phyloP scores from a whole-genome alignment of 2,113 vertebrate genomes.

The Gymnogyps californianus region DNA sequence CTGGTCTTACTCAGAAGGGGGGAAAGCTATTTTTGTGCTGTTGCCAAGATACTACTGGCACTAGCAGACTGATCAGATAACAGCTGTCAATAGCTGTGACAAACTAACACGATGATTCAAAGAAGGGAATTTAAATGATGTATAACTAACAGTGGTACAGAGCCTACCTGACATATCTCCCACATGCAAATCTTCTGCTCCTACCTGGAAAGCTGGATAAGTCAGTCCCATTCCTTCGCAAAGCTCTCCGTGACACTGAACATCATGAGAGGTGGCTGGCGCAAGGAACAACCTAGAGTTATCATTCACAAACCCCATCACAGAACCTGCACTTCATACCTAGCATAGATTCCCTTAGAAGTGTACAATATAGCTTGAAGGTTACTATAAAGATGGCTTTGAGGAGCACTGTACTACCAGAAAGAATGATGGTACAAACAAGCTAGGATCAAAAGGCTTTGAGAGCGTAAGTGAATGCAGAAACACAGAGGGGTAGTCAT shows the following conservation, averaged over 20 bases:
- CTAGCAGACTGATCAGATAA: conserved; percentile 76
- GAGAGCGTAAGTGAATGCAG: not conserved
- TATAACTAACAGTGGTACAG: not conserved
- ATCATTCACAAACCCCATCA: not conserved
- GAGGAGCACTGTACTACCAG: not conserved
- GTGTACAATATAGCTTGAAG: not conserved
- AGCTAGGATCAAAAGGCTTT: not conserved
- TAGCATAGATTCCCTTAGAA: not conserved
- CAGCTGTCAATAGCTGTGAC: conserved; percentile 70
- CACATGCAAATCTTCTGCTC: not conserved
- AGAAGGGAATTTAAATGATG: conserved; percentile 69
- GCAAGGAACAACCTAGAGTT: not conserved
- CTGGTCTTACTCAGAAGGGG: conserved; percentile 71
- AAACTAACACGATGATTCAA: conserved; percentile 68
- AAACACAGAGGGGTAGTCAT: not conserved
- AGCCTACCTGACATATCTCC: not conserved
- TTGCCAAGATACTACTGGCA: conserved; percentile 78
- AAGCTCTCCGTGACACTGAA: not conserved
- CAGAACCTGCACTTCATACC: not conserved
- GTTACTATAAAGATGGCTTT: not conserved
- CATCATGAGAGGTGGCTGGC: not conserved
- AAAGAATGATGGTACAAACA: not conserved
- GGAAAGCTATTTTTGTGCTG: conserved; percentile 77
- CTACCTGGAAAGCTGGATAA: not conserved
- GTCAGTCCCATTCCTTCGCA: not conserved